Conservation (phyloP, 2,113 vertebrate species). For the Entosphenus tridentatus region DNA sequence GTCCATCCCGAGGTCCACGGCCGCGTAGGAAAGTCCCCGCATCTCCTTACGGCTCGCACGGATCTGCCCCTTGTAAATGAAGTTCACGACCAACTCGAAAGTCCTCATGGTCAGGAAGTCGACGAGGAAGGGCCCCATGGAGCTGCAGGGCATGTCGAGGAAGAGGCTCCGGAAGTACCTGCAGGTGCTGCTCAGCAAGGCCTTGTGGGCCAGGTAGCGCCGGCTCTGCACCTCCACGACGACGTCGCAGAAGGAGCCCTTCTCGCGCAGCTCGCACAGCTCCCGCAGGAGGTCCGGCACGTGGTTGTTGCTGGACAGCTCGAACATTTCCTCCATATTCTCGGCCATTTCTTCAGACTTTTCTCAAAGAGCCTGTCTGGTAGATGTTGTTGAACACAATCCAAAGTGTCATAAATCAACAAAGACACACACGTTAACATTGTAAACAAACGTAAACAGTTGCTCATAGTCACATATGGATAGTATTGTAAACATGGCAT, state of each 20-base stretch:
- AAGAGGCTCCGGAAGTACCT: constrained; percentile 3
- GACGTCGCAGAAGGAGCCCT: constrained; percentile 4
- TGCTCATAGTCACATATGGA: no score
- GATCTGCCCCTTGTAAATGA: constrained; percentile 4
- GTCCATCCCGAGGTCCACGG: background rate
- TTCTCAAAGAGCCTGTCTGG: no score
- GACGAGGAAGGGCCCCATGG: constrained; percentile 2
- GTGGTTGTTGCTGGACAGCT: background rate
- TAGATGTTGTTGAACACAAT: no score
- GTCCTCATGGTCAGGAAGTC: constrained; percentile 3
- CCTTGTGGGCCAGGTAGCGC: constrained; percentile 1
- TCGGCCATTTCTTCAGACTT: no score
- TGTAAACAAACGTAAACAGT: no score
- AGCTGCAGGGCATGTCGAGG: constrained; percentile 3
- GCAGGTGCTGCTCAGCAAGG: constrained; percentile 6
- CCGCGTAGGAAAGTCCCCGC: background rate
- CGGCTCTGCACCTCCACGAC: constrained; percentile 4
- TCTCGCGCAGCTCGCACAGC: constrained; percentile 2
- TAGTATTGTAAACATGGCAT: no score
- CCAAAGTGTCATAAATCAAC: no score
- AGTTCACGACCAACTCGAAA: background rate
- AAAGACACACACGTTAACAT: no score
- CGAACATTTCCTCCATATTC: no score
- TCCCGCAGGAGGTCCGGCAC: background rate
- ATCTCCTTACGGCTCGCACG: background rate